Percentiles rank a stretch among this genome's conserved stretches.
phyloP scores from a whole-genome alignment of 2,113 vertebrate species.

The Agapornis roseicollis region DNA sequence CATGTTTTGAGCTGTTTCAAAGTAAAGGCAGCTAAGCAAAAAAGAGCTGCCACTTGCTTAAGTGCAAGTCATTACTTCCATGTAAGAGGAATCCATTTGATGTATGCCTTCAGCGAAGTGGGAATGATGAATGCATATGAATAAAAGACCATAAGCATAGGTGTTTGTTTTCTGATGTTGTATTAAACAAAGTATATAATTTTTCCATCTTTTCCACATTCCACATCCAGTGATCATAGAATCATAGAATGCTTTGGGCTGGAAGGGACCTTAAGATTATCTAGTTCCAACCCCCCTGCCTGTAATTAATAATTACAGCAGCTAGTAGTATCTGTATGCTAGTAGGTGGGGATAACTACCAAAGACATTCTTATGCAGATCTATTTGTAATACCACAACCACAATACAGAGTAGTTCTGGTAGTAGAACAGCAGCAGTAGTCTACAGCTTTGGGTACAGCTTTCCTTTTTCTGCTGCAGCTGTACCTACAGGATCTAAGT shows the following conservation, averaged over 20 bases:
- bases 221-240: background rate
- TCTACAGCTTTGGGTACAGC: background rate
- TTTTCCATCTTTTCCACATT: background rate
- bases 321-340: background rate
- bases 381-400: background rate
- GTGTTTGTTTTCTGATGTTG: background rate
- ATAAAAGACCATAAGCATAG: accelerated
- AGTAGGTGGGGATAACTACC: background rate
- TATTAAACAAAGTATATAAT: background rate
- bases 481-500: background rate
- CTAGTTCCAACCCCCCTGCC: background rate
- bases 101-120: background rate
- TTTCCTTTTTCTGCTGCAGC: background rate
- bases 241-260: background rate
- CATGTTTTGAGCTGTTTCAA: background rate
- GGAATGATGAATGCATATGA: background rate
- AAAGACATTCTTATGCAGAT: background rate
- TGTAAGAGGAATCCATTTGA: background rate
- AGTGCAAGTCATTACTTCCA: background rate
- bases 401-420: background rate
- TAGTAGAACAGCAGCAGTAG: background rate
- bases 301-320: background rate
- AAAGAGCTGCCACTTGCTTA: background rate
- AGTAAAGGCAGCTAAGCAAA: background rate
- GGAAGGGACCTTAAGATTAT: background rate